Evolutionary conservation across 2,113 vertebrate genomes (phyloP).

Genomic region (Formicarius rufipectus): DNA sequence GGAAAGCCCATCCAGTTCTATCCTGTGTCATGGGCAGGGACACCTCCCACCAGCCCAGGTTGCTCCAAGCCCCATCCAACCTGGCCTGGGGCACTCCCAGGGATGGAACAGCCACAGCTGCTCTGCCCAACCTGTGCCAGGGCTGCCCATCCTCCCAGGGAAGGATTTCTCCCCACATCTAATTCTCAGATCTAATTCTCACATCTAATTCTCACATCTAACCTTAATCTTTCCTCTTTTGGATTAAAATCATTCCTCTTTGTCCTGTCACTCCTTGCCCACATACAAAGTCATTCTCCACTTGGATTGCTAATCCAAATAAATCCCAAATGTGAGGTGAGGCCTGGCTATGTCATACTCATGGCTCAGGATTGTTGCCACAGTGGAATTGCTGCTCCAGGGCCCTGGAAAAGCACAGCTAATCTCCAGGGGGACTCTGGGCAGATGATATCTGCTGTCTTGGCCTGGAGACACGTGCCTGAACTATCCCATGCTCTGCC

Average conservation of each 20-base stretch:
- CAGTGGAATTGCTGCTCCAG: neutral
- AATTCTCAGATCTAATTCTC: neutral
- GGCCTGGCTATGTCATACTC: neutral
- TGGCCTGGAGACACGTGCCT: neutral
- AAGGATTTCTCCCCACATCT: neutral
- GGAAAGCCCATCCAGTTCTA: neutral
- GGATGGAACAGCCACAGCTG: neutral
- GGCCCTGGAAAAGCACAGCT: neutral
- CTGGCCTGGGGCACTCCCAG: neutral
- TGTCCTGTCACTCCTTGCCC: neutral
- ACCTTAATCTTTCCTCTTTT: neutral
- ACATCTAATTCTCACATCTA: neutral
- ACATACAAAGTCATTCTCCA: neutral
- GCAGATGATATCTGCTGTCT: neutral
- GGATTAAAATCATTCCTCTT: neutral
- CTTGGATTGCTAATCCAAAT: neutral
- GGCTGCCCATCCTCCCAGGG: neutral
- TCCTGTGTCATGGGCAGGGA: neutral
- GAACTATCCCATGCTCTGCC: neutral
- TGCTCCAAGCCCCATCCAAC: neutral
- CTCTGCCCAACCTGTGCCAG: neutral
- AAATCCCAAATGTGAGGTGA: rapidly evolving
- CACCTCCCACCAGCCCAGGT: neutral
- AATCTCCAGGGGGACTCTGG: rapidly evolving
- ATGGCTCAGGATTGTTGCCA: neutral